Evolutionary conservation across 2,113 vertebrate genomes (phyloP).

Genomic region (Ondatra zibethicus): DNA sequence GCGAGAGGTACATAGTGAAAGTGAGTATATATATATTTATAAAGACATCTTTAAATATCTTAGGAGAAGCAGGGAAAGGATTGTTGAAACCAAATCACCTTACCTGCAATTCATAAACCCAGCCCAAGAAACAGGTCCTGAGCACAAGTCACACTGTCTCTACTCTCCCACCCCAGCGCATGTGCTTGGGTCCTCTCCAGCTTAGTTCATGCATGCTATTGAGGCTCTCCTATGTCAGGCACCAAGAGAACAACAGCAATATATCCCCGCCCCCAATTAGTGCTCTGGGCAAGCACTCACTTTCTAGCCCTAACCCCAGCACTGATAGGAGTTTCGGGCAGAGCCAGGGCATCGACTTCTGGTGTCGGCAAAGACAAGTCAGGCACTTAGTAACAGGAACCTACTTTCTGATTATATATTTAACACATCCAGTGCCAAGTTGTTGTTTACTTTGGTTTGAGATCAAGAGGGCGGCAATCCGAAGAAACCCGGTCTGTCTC

Average conservation of each 20-base stretch:
- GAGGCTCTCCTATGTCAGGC: background rate
- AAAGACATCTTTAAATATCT: background rate
- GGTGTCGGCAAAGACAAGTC: background rate
- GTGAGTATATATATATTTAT: no score
- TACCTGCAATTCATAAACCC: background rate
- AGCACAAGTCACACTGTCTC: background rate
- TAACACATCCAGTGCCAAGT: background rate
- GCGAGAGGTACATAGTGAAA: background rate
- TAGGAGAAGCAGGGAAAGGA: background rate
- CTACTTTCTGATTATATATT: background rate
- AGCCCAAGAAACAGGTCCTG: background rate
- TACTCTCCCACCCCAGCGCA: background rate
- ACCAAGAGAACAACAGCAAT: background rate
- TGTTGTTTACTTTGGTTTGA: conserved; percentile 27
- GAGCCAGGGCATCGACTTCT: background rate
- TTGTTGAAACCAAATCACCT: background rate
- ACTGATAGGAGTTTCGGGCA: background rate
- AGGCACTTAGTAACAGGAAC: background rate
- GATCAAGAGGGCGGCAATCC: background rate
- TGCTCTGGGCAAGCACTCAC: background rate
- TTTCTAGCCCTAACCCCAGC: background rate
- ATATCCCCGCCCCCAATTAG: no score
- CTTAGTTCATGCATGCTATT: background rate
- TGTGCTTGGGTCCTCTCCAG: background rate
- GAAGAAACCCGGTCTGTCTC: background rate